Percentiles rank a stretch among this genome's conserved stretches.
Evolutionary conservation across 2,797 vertebrate genomes (phyloP).

Genomic region (Melopsittacus undulatus): DNA sequence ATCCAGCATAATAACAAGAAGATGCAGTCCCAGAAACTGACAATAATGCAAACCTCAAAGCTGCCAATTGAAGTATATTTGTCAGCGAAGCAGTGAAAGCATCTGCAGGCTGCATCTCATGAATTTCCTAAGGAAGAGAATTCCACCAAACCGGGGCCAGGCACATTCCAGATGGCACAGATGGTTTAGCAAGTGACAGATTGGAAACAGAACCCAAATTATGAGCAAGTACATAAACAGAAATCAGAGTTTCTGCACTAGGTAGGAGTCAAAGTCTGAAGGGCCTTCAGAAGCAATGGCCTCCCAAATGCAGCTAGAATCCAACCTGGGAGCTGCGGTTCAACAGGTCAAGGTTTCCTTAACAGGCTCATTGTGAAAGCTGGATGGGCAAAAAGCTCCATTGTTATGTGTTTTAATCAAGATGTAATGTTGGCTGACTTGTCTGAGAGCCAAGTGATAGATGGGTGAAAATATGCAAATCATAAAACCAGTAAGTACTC

Average conservation of each 20-base stretch:
- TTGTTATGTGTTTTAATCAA: background rate
- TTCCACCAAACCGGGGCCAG: slow-evolving; percentile 61
- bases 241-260: slow-evolving; percentile 64
- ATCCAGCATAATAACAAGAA: background rate
- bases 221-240: slow-evolving; percentile 66
- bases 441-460: background rate
- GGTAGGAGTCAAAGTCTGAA: slow-evolving; percentile 58
- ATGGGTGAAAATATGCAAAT: slow-evolving; percentile 3
- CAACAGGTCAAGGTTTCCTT: background rate
- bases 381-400: background rate
- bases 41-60: slow-evolving; percentile 38
- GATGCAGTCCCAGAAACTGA: background rate
- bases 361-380: background rate
- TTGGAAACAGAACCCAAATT: slow-evolving; percentile 74
- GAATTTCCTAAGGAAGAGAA: slow-evolving; percentile 61
- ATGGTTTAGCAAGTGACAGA: slow-evolving; percentile 73
- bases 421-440: background rate
- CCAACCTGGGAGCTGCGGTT: background rate
- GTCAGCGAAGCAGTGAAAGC: slow-evolving; percentile 31
- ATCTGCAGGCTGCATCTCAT: slow-evolving; percentile 39
- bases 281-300: slow-evolving; percentile 53
- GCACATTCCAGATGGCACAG: slow-evolving; percentile 66
- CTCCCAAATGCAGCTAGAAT: background rate
- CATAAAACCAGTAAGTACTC: background rate
- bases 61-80: slow-evolving; percentile 49